phyloP scores from a whole-genome alignment of 2,888 invertebrate species.

The Drosophila fulvimacula region DNA sequence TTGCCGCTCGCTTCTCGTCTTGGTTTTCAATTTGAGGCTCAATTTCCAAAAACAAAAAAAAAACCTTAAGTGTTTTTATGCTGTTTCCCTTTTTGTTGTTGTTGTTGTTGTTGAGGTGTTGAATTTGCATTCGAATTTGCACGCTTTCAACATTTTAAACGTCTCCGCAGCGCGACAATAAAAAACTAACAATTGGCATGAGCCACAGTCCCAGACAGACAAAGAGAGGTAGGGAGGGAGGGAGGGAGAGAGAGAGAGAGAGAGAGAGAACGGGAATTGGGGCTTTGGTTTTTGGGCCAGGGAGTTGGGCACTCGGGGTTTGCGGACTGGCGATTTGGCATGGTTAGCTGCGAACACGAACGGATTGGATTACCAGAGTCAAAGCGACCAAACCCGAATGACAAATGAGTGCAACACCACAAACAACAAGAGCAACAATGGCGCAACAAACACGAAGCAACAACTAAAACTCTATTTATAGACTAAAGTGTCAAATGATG shows the following conservation, averaged over 20 bases:
- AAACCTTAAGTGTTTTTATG: conserved; percentile 51
- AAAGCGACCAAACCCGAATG: conserved; percentile 56
- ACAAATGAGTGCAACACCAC: conserved; percentile 66
- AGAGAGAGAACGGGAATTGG: conserved; percentile 21
- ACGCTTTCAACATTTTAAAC: conserved; percentile 75
- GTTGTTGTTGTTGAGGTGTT: conserved; percentile 60
- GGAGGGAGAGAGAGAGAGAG: neutral
- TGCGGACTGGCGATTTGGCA: conserved; percentile 19
- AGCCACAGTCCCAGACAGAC: conserved; percentile 52
- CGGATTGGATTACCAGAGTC: conserved; percentile 66
- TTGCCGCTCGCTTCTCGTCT: conserved; percentile 65
- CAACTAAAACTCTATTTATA: conserved; percentile 50
- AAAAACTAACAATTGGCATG: conserved; percentile 72
- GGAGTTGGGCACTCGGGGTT: neutral
- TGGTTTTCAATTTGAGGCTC: conserved; percentile 72
- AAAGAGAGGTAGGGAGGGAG: no score
- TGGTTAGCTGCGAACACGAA: conserved; percentile 33
- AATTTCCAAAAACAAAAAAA: conserved; percentile 60
- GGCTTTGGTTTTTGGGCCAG: neutral
- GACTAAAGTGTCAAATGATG: conserved; percentile 43
- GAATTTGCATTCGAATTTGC: conserved; percentile 78
- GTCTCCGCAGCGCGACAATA: conserved; percentile 48
- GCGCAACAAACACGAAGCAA: conserved; percentile 40
- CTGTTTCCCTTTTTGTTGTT: conserved; percentile 12
- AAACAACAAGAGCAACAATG: conserved; percentile 44